phyloP scores from a whole-genome alignment of 2,113 vertebrate genomes.

The Riparia riparia region DNA sequence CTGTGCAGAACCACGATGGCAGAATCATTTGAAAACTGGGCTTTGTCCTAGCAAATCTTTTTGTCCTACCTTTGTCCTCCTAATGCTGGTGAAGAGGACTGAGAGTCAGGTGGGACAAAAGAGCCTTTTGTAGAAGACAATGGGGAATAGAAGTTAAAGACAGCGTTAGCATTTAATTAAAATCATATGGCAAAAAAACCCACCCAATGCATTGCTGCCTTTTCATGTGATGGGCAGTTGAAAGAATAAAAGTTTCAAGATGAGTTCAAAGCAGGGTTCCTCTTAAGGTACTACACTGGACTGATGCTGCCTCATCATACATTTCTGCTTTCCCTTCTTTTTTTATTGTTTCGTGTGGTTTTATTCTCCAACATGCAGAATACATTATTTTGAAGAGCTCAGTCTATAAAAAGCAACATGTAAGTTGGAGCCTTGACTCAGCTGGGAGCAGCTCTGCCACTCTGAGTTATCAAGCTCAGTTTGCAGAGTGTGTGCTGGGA shows the following conservation, averaged over 20 bases:
- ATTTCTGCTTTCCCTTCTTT: not conserved
- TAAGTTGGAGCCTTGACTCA: not conserved
- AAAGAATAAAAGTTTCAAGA: not conserved
- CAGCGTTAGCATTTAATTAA: not conserved
- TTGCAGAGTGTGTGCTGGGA: not conserved
- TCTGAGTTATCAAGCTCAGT: not conserved
- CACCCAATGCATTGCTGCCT: not conserved
- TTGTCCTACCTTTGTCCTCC: not conserved
- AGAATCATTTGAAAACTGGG: not conserved
- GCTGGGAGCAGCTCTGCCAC: not conserved
- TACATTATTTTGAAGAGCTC: not conserved
- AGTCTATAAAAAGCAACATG: conserved; percentile 34
- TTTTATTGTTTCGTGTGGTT: not conserved
- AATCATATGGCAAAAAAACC: not conserved
- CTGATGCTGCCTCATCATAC: not conserved
- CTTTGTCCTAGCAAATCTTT: not conserved
- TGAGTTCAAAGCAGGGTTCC: not conserved
- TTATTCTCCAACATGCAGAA: not conserved
- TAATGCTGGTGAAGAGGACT: not conserved
- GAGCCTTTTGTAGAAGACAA: not conserved
- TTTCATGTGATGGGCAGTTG: not conserved
- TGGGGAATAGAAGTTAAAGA: not conserved
- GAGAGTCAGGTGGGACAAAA: not conserved
- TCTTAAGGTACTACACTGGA: not conserved
- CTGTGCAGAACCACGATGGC: not conserved